A percentile compares a stretch with the other conserved stretches of the same genome.
Evolutionary conservation across 2,888 invertebrate species (phyloP).

Genomic region (Baronia brevicornis): DNA sequence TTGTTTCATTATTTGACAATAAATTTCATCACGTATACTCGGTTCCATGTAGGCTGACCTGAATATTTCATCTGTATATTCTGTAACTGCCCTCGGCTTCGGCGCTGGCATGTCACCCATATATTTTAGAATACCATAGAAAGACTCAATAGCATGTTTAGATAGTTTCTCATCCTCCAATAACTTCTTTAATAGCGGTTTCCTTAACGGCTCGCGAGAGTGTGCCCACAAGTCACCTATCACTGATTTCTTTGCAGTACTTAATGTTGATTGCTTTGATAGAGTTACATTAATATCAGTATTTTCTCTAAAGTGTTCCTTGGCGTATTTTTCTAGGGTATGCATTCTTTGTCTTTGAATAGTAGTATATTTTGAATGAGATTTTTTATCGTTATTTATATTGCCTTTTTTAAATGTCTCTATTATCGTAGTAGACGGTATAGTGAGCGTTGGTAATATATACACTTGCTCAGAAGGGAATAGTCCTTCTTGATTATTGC

Average conservation of each 20-base stretch:
- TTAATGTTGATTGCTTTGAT: slow-evolving; percentile 78
- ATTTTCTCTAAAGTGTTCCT: slow-evolving; percentile 84
- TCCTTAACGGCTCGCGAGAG: slow-evolving; percentile 86
- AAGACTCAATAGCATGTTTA: slow-evolving; percentile 83
- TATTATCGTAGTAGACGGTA: slow-evolving; percentile 81
- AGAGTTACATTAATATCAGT: slow-evolving; percentile 66
- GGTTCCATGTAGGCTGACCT: slow-evolving; percentile 83
- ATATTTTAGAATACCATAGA: slow-evolving; percentile 82
- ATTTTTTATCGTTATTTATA: slow-evolving; percentile 55
- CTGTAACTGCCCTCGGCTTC: slow-evolving; percentile 83
- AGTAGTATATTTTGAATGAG: slow-evolving; percentile 67
- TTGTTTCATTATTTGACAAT: slow-evolving; percentile 96
- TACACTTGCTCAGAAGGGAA: slow-evolving; percentile 92
- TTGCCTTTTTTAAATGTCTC: slow-evolving; percentile 79
- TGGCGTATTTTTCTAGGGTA: slow-evolving; percentile 88
- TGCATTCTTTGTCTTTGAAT: slow-evolving; percentile 82
- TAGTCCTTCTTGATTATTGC: slow-evolving; percentile 83
- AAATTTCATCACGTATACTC: slow-evolving; percentile 89
- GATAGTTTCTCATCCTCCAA: slow-evolving; percentile 81
- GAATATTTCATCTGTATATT: slow-evolving; percentile 93
- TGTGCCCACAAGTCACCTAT: slow-evolving; percentile 89
- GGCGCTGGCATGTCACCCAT: slow-evolving; percentile 96
- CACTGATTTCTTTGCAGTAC: slow-evolving; percentile 78
- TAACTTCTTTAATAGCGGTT: slow-evolving; percentile 87
- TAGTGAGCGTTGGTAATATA: slow-evolving; percentile 86